phyloP scores from a whole-genome alignment of 2,888 invertebrate species.

The Cephus pulcher region DNA sequence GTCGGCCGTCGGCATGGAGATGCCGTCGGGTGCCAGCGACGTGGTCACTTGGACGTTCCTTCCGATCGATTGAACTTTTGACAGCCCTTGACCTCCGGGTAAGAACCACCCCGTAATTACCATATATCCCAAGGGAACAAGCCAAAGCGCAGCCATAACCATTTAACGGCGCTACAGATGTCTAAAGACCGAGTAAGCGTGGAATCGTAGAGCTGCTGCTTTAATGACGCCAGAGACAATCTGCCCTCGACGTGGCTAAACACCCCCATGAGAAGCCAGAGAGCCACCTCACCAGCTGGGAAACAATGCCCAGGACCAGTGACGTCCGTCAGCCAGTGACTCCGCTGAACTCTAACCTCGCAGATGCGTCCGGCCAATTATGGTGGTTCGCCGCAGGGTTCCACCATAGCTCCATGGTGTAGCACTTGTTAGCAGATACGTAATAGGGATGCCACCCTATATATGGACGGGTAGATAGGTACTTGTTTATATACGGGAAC shows the following conservation, averaged over 20 bases:
- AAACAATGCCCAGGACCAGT: too few species aligned
- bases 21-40: not conserved
- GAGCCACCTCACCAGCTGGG: not conserved
- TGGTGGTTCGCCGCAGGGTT: not conserved
- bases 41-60: not conserved
- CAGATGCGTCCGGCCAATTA: slow-evolving; percentile 4
- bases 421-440: slow-evolving; percentile 3
- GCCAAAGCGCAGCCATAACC: not conserved
- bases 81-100: not conserved
- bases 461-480: not conserved
- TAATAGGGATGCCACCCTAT: slow-evolving; percentile 6
- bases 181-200: not conserved
- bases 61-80: not conserved
- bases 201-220: not conserved
- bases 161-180: not conserved
- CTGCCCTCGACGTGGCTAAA: not conserved
- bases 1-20: not conserved
- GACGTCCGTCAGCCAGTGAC: not conserved
- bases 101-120: not conserved
- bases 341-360: not conserved
- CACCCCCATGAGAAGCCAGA: not conserved
- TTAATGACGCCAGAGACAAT: not conserved
- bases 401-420: not conserved
- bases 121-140: not conserved
- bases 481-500: not conserved